These are phyloP conservation scores for Andrena dorsata DNA, from an alignment of 2,888 invertebrate species.

Conservation along the genomic window DNA sequence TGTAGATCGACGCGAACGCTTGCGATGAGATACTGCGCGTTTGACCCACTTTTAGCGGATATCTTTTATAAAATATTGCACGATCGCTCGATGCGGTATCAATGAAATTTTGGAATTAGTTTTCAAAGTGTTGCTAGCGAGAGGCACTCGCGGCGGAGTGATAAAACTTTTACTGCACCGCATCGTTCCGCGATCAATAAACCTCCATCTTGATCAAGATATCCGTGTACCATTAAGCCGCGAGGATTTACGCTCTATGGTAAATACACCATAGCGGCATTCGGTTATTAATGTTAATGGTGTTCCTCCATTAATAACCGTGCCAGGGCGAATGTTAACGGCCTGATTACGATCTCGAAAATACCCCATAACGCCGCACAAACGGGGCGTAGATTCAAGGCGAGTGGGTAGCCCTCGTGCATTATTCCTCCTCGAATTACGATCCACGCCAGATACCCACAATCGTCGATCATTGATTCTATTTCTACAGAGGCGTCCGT, in stretches of 20 bases:
- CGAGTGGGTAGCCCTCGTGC: not conserved
- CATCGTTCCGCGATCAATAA: slow-evolving; percentile 14
- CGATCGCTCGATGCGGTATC: too few species aligned
- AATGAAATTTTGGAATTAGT: slow-evolving; percentile 14
- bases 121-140: not conserved
- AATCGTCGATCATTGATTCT: not conserved
- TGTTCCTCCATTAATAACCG: slow-evolving; percentile 37
- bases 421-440: not conserved
- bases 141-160: not conserved
- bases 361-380: not conserved
- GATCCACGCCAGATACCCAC: too few species aligned
- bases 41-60: too few species aligned
- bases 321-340: slow-evolving; percentile 14
- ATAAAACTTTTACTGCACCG: slow-evolving; percentile 23
- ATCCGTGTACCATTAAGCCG: slow-evolving; percentile 8
- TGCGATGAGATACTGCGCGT: too few species aligned
- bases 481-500: not conserved
- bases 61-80: too few species aligned
- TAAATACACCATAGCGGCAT: slow-evolving; percentile 24
- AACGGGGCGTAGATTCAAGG: not conserved
- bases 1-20: too few species aligned
- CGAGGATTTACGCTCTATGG: slow-evolving; percentile 18
- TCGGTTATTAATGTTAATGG: slow-evolving; percentile 46
- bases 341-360: slow-evolving; percentile 17
- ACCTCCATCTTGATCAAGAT: slow-evolving; percentile 28